Evolutionary conservation across 1,140 invertebrate genomes (phyloP).

Genomic region (Tyrophagus putrescentiae): DNA sequence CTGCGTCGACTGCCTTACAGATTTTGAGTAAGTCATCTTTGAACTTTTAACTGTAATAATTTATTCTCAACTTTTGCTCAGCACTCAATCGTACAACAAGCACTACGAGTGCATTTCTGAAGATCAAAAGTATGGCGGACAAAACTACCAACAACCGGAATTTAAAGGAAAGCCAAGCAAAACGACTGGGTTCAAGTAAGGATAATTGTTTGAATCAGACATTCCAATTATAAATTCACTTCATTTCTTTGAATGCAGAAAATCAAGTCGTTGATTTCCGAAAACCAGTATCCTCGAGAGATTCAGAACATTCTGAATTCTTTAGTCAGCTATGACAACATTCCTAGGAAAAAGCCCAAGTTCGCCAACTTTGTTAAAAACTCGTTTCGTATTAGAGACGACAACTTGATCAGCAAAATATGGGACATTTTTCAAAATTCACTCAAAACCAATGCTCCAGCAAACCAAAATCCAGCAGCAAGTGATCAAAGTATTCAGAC

Average conservation of each 20-base stretch:
- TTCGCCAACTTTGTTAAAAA: constrained; percentile 47
- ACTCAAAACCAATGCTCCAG: not conserved
- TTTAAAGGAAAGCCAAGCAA: constrained; percentile 80
- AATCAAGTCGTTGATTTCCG: constrained; percentile 37
- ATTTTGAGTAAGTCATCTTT: constrained; percentile 48
- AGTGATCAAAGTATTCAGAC: not conserved
- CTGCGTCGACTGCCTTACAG: constrained; percentile 80
- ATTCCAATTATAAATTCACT: not conserved
- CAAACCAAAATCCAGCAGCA: not conserved
- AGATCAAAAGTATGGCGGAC: constrained; percentile 71
- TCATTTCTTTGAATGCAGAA: constrained; percentile 45
- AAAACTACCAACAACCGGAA: constrained; percentile 56
- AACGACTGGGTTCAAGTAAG: constrained; percentile 64
- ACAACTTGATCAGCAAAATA: constrained; percentile 27
- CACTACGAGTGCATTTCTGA: constrained; percentile 86
- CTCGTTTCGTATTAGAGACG: constrained; percentile 30
- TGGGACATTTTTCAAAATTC: constrained; percentile 30
- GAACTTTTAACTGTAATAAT: constrained; percentile 25
- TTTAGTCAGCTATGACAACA: constrained; percentile 60
- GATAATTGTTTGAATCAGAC: not conserved
- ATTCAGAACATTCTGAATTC: constrained; percentile 49
- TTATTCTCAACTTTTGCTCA: constrained; percentile 38
- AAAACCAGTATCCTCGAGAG: constrained; percentile 38
- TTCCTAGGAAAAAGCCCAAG: constrained; percentile 77
- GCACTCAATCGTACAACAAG: constrained; percentile 56